These are phyloP conservation scores for Eilema sororculum DNA, from an alignment of 2,888 invertebrate species.

Conservation along the genomic window DNA sequence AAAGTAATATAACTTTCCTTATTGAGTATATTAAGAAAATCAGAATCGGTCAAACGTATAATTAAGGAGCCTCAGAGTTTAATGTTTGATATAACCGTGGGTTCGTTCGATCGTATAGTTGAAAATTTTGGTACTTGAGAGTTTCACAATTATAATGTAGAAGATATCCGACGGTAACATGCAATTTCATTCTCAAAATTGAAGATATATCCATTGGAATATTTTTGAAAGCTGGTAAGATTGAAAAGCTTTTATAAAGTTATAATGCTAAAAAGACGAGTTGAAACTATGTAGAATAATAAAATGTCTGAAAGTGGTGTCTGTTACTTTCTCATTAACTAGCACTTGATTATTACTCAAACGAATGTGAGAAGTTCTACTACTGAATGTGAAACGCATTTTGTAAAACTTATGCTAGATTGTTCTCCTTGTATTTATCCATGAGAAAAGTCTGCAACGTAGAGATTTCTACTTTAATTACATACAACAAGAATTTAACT, in stretches of 20 bases:
- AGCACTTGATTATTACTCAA: not conserved
- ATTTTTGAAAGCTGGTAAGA: not conserved
- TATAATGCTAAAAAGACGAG: too few relatives aligned
- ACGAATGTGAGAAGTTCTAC: not conserved
- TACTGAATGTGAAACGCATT: not conserved
- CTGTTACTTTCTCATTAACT: not conserved
- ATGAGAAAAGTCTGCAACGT: too few relatives aligned
- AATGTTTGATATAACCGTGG: conserved; percentile 41
- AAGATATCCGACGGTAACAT: not conserved
- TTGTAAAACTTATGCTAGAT: not conserved
- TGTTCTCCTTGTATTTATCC: too few relatives aligned
- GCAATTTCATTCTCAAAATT: not conserved
- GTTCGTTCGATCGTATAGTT: conserved; percentile 30
- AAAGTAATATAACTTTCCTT: conserved; percentile 83
- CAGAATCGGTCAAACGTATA: conserved; percentile 73
- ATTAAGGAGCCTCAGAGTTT: conserved; percentile 60
- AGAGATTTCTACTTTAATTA: too few relatives aligned
- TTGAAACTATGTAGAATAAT: too few relatives aligned
- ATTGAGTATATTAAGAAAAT: conserved; percentile 72
- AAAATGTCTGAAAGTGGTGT: not conserved
- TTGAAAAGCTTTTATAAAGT: not conserved
- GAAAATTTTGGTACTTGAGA: conserved; percentile 15
- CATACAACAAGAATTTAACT: too few relatives aligned
- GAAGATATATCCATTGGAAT: not conserved
- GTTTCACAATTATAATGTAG: not conserved